Percentiles rank a stretch among this genome's conserved stretches.
Conservation (phyloP, 1,140 invertebrate species). For the Papilio polytes region DNA sequence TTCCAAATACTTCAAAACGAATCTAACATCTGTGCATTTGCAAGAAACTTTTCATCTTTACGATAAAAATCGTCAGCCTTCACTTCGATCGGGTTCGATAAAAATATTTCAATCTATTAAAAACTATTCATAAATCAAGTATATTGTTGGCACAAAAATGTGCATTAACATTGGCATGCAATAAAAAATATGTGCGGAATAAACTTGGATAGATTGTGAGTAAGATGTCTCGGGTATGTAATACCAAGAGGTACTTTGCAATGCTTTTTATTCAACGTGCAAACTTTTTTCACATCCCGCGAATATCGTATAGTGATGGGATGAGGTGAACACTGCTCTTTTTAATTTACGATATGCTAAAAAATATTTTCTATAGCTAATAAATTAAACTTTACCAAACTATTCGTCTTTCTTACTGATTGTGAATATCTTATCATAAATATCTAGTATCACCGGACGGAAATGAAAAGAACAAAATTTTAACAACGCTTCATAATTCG, state of each 20-base stretch:
- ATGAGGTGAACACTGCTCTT: neutral
- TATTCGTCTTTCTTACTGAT: neutral
- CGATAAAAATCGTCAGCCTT: neutral
- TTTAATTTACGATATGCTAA: neutral
- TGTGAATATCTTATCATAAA: neutral
- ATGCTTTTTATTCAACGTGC: conserved; percentile 12
- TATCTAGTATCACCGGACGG: neutral
- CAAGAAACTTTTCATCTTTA: neutral
- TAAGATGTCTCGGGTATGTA: conserved; percentile 21
- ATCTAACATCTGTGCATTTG: neutral
- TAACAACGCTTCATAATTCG: neutral
- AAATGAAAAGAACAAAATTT: neutral
- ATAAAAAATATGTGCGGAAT: neutral
- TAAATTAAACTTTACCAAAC: neutral
- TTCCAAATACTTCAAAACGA: neutral
- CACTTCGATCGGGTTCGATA: neutral
- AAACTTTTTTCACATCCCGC: conserved; percentile 3
- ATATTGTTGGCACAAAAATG: neutral
- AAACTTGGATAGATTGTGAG: neutral
- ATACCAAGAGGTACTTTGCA: conserved; percentile 9
- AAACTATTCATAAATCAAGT: conserved; percentile 8
- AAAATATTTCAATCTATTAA: conserved; percentile 5
- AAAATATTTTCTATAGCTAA: neutral
- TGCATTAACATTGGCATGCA: conserved; percentile 17
- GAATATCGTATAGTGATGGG: conserved; percentile 18